Base-by-base conservation (phyloP, 1,140 invertebrate genomes). In the Drosophila pachea region DNA sequence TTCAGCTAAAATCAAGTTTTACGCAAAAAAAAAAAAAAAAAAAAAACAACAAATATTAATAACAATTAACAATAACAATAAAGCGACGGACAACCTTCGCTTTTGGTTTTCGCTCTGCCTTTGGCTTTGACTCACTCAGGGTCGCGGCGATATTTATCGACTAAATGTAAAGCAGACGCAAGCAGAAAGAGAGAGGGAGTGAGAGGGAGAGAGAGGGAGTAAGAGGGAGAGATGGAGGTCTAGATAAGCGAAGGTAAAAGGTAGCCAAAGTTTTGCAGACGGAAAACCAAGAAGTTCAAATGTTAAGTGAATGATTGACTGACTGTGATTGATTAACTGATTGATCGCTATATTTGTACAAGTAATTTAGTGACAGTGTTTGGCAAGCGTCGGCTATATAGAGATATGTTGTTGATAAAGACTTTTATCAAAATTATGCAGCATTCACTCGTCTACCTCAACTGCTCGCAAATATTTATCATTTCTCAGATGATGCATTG, bases 71-170 rank as follows among this genome's bases (percentile, higher is more conserved):
- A 73, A 52, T 47, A 55, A 40, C 16, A 54, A 56, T 3, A 72
- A 67, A 72, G 36, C 36, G 32, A 40, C 31, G 14, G 29, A 6
- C 60, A 70, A 64, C 67, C 53, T 73, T 73, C 68, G 63, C 68
- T 56, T 71, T 66, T 61, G 62, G 35, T 55, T 68, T 68, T 53
- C 31, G 67, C 50, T 68, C 69, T 63, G 32, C 54, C 68, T 60
- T 67, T 67, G 56, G 69, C 64, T 68, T 68, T 72, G 69, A 68
- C 52, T 72, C 47, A n/a, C 7, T 45, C 68, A 70, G 68, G 68
- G 68, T 66, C 68, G 36, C 8, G 33, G 14, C 42, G 61, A 65
- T 52, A 33, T 45, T 69, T 38, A 40, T 63, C 67, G 61, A 22
- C 22, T 22, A 22, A 22, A 22, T 22, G 22, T 22, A 22, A 1